Evolutionary conservation across 2,888 invertebrate genomes (phyloP).

Genomic region (Pristionchus exspectatus): DNA sequence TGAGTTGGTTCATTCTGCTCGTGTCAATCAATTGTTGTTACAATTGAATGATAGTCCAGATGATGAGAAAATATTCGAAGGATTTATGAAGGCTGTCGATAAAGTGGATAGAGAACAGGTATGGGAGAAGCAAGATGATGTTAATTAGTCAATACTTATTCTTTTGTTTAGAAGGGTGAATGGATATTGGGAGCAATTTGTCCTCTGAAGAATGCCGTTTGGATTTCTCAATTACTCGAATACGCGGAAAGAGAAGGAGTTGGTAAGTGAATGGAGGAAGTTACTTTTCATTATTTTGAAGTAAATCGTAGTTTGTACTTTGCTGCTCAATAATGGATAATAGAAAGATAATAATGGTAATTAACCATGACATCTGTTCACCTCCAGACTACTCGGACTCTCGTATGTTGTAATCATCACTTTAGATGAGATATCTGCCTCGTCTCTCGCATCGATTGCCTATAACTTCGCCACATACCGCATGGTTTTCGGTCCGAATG

Average conservation of each 20-base stretch:
- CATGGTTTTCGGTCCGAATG: constrained; percentile 48
- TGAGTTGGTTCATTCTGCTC: constrained; percentile 34
- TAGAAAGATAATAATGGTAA: too few species aligned
- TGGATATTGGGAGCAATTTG: neutral
- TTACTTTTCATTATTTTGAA: too few species aligned
- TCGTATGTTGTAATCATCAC: too few species aligned
- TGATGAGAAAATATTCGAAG: neutral
- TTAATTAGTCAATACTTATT: too few species aligned
- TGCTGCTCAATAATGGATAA: too few species aligned
- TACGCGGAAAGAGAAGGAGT: constrained; percentile 18
- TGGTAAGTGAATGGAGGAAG: neutral
- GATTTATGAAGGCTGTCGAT: constrained; percentile 7
- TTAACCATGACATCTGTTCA: too few species aligned
- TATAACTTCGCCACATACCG: constrained; percentile 51
- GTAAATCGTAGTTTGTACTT: too few species aligned
- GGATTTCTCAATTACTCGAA: constrained; percentile 9
- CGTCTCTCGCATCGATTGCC: neutral
- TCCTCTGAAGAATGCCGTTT: neutral
- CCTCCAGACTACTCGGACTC: too few species aligned
- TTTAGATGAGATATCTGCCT: neutral
- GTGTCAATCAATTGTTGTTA: neutral
- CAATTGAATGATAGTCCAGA: neutral
- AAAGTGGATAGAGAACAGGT: neutral
- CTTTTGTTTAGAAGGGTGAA: neutral
- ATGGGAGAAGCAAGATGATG: neutral